Percentiles rank a stretch among this genome's conserved stretches.
Conservation (phyloP, 2,113 vertebrate genomes). For the Grammomys surdaster region DNA sequence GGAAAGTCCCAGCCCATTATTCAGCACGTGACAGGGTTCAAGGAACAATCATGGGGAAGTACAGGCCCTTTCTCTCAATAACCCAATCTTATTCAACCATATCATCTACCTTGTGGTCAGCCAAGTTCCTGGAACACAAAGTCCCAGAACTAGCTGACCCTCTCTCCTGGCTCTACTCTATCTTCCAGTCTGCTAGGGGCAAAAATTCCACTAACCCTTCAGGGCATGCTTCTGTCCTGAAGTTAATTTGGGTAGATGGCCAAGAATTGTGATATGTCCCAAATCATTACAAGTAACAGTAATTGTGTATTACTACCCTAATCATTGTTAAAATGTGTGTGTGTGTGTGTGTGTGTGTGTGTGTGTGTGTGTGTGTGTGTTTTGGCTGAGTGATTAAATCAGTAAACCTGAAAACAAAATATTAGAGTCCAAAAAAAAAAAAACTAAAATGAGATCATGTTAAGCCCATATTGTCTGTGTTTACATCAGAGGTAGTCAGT, state of each 20-base stretch:
- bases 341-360: background rate
- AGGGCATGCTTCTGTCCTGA: background rate
- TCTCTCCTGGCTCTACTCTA: too few species aligned
- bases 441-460: background rate
- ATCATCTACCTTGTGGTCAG: too few species aligned
- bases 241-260: background rate
- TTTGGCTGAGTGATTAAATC: background rate
- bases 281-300: background rate
- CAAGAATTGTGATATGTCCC: background rate
- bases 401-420: background rate
- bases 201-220: too few species aligned
- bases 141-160: too few species aligned
- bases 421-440: background rate
- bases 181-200: too few species aligned
- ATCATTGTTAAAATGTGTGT: background rate
- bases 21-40: too few species aligned
- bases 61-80: too few species aligned
- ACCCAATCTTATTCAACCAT: too few species aligned
- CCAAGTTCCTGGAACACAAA: too few species aligned
- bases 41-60: too few species aligned
- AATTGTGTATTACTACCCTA: background rate
- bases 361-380: background rate
- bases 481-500: background rate
- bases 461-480: background rate
- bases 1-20: too few species aligned